Percentiles rank a stretch among this genome's conserved stretches.
These are phyloP conservation scores for Lepidurus couesii DNA, from an alignment of 1,140 invertebrate species.

Conservation along the genomic window DNA sequence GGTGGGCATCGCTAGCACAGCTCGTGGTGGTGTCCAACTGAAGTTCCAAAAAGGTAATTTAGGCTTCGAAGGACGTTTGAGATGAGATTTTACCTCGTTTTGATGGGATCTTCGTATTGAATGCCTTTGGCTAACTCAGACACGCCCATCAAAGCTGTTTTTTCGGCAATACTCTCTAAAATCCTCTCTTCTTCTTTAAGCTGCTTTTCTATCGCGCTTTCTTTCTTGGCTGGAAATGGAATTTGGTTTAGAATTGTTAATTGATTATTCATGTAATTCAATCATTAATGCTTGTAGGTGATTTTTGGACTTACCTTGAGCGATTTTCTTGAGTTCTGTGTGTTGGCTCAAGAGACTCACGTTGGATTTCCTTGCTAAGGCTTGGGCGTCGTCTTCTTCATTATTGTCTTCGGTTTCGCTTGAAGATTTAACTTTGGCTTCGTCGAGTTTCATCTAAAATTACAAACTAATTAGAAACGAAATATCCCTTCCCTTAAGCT, in stretches of 20 bases:
- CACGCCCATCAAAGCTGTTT: slow-evolving; percentile 91
- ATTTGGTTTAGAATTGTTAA: not conserved
- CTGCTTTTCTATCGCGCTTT: slow-evolving; percentile 88
- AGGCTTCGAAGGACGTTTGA: slow-evolving; percentile 25
- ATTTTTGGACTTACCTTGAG: slow-evolving; percentile 62
- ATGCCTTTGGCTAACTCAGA: slow-evolving; percentile 95
- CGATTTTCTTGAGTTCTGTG: slow-evolving; percentile 89
- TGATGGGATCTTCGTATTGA: slow-evolving; percentile 93
- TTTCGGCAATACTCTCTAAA: slow-evolving; percentile 93
- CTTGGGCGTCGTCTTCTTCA: slow-evolving; percentile 59
- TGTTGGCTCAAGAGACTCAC: slow-evolving; percentile 93
- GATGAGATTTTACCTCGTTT: slow-evolving; percentile 63
- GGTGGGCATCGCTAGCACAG: slow-evolving; percentile 64
- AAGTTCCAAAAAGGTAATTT: slow-evolving; percentile 29
- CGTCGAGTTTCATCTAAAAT: slow-evolving; percentile 49
- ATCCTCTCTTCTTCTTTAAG: slow-evolving; percentile 96
- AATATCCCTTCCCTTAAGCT: not conserved
- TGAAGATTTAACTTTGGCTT: slow-evolving; percentile 55
- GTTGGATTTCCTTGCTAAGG: slow-evolving; percentile 82
- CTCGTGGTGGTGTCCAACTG: slow-evolving; percentile 80
- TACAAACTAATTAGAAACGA: not conserved
- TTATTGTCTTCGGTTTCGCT: slow-evolving; percentile 74
- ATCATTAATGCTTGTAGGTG: not conserved
- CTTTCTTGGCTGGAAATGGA: slow-evolving; percentile 66
- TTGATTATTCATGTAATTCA: not conserved